Evolutionary conservation across 2,888 invertebrate genomes (phyloP), one percentile per base, ranked within the genome.

Genomic region (Cantharis rustica): DNA sequence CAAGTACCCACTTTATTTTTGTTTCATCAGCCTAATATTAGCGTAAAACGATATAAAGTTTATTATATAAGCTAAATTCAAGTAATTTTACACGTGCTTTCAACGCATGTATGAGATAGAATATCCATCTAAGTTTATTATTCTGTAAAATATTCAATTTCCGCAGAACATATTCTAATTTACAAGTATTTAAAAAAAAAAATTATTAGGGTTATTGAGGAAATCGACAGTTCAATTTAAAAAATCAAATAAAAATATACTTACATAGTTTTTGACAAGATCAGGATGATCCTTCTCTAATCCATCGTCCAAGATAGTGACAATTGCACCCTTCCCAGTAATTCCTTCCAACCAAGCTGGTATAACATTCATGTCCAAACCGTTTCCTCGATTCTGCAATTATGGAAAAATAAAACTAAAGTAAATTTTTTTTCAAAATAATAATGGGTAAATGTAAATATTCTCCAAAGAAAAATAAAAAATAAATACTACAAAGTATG

Each of bases 261-360:
- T 95, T 90, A 98, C 98, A 88, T 98, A 98, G 90, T 98, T 98
- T 83, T 92, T 92, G 73, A 92, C 89, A 81, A 98, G 92, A 88
- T 98, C 98, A 0, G 98, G 98, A 90, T 98, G 98, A 88, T 97
- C 95, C 78, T 96, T 97, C 88, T 98, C 98, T 62, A 98, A 91
- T 23, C 98, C 98, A 87, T 98, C 98, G 87, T 99, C 98, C 70
- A 99, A 91, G 83, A 99, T 98, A 69, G 98, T 98, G 79, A 99
- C 98, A 16, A 98, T 98, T 16, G 98, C 95, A 47, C 97, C 97
- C 84, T 93, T 93, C 47, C 98, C 99, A 0, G 98, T 98, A 85
- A 96, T 93, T 70, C 98, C 98, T 88, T 95, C 94, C 86, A 93
- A 91, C 98, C 99, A 99, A 61, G 98, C 98, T 74, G 95, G 95